phyloP scores from a whole-genome alignment of 2,797 vertebrate genomes.

The Micropoecilia bifurca region DNA sequence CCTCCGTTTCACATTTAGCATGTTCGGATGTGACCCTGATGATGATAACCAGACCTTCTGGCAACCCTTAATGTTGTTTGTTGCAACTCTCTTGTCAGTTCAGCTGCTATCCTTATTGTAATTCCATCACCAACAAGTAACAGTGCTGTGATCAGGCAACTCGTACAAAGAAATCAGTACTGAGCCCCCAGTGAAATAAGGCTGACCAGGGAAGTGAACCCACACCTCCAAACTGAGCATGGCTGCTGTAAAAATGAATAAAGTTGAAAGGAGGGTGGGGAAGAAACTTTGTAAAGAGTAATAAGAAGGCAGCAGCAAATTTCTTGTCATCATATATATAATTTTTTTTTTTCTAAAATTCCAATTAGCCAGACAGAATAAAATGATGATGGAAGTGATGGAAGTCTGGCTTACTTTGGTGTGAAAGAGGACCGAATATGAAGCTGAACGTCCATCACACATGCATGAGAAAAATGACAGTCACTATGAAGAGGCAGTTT shows the following conservation, averaged over 20 bases:
- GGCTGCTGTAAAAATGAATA: neutral
- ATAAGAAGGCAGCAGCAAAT: neutral
- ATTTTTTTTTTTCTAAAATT: neutral
- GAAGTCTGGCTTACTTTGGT: neutral
- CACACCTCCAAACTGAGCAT: neutral
- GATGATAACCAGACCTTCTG: neutral
- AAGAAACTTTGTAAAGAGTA: neutral
- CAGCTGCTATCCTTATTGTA: neutral
- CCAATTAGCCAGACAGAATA: neutral
- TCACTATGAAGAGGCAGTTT: neutral
- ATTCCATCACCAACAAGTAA: neutral
- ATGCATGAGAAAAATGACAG: neutral
- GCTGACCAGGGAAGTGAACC: neutral
- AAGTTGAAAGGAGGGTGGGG: neutral
- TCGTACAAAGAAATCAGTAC: neutral
- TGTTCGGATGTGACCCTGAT: neutral
- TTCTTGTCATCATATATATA: neutral
- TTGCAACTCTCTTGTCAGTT: neutral
- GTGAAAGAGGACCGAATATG: neutral
- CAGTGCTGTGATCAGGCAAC: neutral
- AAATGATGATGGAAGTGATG: neutral
- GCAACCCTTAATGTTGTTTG: neutral
- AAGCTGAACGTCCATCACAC: neutral
- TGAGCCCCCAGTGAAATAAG: neutral
- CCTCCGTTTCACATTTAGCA: neutral